Percentiles rank a stretch among this genome's conserved stretches.
These are phyloP conservation scores for Solenopsis fugax DNA, from an alignment of 1,140 invertebrate genomes.

Conservation along the genomic window DNA sequence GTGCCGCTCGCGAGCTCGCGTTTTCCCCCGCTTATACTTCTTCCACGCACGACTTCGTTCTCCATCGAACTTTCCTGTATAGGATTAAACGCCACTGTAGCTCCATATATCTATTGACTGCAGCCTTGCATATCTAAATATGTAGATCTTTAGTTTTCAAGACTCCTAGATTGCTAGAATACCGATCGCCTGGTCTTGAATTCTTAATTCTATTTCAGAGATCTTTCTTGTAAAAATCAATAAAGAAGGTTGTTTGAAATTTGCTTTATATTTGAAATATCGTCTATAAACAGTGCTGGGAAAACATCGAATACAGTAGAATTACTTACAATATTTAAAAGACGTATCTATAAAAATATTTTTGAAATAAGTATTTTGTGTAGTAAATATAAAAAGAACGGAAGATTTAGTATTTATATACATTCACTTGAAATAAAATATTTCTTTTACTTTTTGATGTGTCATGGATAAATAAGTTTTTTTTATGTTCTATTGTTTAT, in stretches of 20 bases:
- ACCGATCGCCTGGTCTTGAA: neutral
- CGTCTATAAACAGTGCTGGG: too few species aligned
- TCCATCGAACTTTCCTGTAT: conserved; percentile 21
- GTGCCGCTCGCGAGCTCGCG: conserved; percentile 18
- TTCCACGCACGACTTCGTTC: conserved; percentile 35
- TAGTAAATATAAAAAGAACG: too few species aligned
- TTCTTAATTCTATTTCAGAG: neutral
- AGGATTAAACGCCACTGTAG: neutral
- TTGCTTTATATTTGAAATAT: neutral
- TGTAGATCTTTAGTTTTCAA: neutral
- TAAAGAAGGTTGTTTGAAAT: too few species aligned
- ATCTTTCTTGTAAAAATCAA: neutral
- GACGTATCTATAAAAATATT: too few species aligned
- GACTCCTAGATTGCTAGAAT: neutral
- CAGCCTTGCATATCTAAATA: conserved; percentile 3
- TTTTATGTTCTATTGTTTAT: too few species aligned
- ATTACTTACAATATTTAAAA: too few species aligned
- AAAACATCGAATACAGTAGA: too few species aligned
- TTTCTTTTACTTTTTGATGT: too few species aligned
- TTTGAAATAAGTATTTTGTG: too few species aligned
- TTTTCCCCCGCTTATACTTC: conserved; percentile 22
- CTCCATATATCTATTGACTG: neutral
- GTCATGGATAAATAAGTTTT: too few species aligned
- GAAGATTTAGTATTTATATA: too few species aligned
- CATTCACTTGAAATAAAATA: too few species aligned